Evolutionary conservation across 2,888 invertebrate genomes (phyloP).

Genomic region (Drosophila barbarae): DNA sequence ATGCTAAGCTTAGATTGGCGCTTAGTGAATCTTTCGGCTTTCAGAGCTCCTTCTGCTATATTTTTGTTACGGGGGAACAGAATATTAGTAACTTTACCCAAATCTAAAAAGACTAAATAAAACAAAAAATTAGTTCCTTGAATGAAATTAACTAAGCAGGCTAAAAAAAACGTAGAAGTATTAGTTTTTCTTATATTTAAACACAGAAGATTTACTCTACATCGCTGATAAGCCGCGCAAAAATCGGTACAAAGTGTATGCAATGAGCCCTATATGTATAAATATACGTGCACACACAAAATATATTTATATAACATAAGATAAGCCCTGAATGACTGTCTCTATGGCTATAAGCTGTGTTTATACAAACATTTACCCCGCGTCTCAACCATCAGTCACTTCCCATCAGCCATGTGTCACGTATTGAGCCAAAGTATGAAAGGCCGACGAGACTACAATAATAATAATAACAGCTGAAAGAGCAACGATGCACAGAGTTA

Average conservation of each 20-base stretch:
- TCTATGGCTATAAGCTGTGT: conserved; percentile 40
- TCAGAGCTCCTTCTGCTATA: not conserved
- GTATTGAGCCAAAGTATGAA: conserved; percentile 46
- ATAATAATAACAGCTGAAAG: conserved; percentile 16
- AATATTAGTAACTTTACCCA: not conserved
- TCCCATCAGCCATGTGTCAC: conserved; percentile 50
- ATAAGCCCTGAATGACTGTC: conserved; percentile 43
- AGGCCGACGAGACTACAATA: conserved; percentile 38
- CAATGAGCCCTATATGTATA: not conserved
- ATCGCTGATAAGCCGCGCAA: conserved; percentile 21
- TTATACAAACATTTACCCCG: conserved; percentile 21
- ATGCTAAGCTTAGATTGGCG: not conserved
- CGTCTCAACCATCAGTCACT: conserved; percentile 21
- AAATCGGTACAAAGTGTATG: conserved; percentile 30
- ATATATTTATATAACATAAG: conserved; percentile 11
- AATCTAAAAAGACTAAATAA: not conserved
- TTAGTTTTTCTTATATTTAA: conserved; percentile 10
- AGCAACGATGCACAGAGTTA: not conserved
- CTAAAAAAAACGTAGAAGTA: not conserved
- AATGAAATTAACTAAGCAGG: conserved; percentile 1
- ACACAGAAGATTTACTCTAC: conserved; percentile 14
- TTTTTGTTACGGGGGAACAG: not conserved
- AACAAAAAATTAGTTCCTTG: conserved; percentile 4
- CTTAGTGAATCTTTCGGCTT: too few relatives aligned
- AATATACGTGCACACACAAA: not conserved